A percentile compares a stretch with the other conserved stretches of the same genome.
These are phyloP conservation scores for Nesospiza acunhae DNA, from an alignment of 2,113 vertebrate genomes.

Conservation along the genomic window DNA sequence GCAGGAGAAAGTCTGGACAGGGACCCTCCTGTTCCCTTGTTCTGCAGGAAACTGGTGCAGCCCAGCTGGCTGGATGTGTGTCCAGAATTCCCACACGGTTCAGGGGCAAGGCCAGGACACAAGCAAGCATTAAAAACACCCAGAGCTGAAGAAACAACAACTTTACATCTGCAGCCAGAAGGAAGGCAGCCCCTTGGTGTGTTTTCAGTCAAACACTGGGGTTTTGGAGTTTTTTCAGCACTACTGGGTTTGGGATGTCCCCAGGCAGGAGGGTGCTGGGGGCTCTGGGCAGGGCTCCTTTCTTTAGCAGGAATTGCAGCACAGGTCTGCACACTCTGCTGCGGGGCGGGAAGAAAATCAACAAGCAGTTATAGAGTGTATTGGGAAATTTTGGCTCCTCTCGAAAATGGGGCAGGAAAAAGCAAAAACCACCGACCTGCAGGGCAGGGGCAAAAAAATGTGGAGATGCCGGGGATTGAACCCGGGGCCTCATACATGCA, in stretches of 20 bases:
- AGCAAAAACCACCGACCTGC: fast-evolving
- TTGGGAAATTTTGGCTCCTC: fast-evolving
- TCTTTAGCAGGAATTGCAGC: background rate
- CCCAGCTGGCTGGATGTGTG: fast-evolving
- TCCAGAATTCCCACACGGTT: fast-evolving
- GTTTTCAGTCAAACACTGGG: fast-evolving
- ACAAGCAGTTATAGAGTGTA: fast-evolving
- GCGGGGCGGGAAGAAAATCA: fast-evolving
- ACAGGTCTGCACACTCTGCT: too few relatives aligned
- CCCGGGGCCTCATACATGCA: constrained; percentile 84
- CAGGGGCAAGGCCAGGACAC: fast-evolving
- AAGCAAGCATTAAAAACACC: fast-evolving
- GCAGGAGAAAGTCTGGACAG: fast-evolving
- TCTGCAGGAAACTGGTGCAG: too few relatives aligned
- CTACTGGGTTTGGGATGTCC: fast-evolving
- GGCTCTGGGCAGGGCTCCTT: too few relatives aligned
- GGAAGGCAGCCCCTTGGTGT: background rate
- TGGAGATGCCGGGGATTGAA: constrained; percentile 85
- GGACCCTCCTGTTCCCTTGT: fast-evolving
- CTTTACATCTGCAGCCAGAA: fast-evolving
- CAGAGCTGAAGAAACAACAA: fast-evolving
- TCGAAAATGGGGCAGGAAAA: fast-evolving
- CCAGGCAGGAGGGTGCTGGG: fast-evolving
- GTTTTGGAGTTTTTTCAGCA: fast-evolving
- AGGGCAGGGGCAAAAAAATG: fast-evolving